Percentiles rank a stretch among this genome's conserved stretches.
These are phyloP conservation scores for Nestor notabilis DNA, from an alignment of 2,113 vertebrate genomes.

Conservation along the genomic window DNA sequence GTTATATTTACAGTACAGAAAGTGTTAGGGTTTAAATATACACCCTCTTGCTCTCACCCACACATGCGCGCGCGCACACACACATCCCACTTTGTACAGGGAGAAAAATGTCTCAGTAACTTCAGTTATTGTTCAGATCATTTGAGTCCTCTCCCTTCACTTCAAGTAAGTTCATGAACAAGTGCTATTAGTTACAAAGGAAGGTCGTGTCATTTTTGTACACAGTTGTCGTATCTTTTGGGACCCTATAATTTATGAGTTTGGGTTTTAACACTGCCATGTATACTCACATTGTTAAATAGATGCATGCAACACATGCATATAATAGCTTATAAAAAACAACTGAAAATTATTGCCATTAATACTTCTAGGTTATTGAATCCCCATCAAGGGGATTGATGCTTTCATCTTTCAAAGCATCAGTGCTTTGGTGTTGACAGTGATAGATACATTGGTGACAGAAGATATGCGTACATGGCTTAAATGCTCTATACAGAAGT, in stretches of 20 bases:
- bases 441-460: slow-evolving; percentile 40
- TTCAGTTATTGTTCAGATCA: not conserved
- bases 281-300: slow-evolving; percentile 50
- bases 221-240: not conserved
- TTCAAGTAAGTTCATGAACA: slow-evolving; percentile 72
- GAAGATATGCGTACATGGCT: slow-evolving; percentile 53
- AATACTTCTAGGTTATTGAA: slow-evolving; percentile 52
- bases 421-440: slow-evolving; percentile 58
- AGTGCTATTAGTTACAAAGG: slow-evolving; percentile 65
- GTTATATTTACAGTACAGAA: slow-evolving; percentile 69
- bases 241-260: not conserved
- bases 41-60: slow-evolving; percentile 46
- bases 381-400: slow-evolving; percentile 45
- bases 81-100: not conserved
- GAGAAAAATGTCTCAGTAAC: slow-evolving; percentile 20
- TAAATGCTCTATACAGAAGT: slow-evolving; percentile 51
- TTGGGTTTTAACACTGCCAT: slow-evolving; percentile 13
- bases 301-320: slow-evolving; percentile 72
- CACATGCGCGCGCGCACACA: not conserved
- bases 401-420: slow-evolving; percentile 53
- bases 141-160: slow-evolving; percentile 30
- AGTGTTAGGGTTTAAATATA: slow-evolving; percentile 35
- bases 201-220: slow-evolving; percentile 5
- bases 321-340: slow-evolving; percentile 44
- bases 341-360: slow-evolving; percentile 66